Evolutionary conservation across 53 echinoderm and acorn worm species (phyloP).

Genomic region (Crossaster papposus): DNA sequence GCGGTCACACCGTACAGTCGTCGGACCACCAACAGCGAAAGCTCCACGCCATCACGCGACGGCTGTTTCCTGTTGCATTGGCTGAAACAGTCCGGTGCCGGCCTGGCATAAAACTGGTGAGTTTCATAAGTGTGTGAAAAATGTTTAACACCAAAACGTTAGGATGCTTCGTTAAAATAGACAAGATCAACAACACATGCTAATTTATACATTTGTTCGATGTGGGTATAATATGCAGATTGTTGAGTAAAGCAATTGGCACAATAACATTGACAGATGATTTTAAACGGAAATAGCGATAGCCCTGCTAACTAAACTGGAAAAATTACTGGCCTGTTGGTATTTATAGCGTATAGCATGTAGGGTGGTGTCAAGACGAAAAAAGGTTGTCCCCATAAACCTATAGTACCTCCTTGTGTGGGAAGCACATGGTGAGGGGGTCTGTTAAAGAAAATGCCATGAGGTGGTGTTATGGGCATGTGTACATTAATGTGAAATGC

Average conservation of each 20-base stretch:
- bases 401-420: too few relatives aligned
- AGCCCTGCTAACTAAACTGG: not conserved
- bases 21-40: constrained; percentile 22
- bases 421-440: too few relatives aligned
- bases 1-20: not conserved
- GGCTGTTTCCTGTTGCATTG: not conserved
- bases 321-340: not conserved
- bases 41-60: not conserved
- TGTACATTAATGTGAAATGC: too few relatives aligned
- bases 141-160: not conserved
- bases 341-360: too few relatives aligned
- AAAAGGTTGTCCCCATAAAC: too few relatives aligned
- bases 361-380: too few relatives aligned
- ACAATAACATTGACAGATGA: not conserved
- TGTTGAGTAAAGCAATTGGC: not conserved
- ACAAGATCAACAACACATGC: too few relatives aligned
- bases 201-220: too few relatives aligned
- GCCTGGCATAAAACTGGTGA: not conserved
- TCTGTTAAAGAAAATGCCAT: too few relatives aligned
- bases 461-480: too few relatives aligned
- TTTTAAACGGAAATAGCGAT: not conserved
- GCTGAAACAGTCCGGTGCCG: not conserved
- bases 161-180: too few relatives aligned
- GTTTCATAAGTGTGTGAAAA: not conserved
- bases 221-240: not conserved